phyloP scores from a whole-genome alignment of 2,797 vertebrate genomes.

The Cyprinodon diabolis region DNA sequence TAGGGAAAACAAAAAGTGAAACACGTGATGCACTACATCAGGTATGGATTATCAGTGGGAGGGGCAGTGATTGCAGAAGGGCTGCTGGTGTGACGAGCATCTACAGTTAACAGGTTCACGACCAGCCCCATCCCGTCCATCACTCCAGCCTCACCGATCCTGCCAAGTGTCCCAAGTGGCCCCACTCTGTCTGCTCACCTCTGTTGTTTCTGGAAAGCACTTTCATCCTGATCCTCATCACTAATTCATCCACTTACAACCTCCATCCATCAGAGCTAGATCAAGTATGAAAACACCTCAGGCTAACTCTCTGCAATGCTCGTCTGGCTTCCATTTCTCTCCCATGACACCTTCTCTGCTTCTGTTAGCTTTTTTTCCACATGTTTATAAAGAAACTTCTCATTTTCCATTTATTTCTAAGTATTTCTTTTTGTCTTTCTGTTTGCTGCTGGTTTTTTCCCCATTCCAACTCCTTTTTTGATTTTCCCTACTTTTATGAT shows the following conservation, averaged over 20 bases:
- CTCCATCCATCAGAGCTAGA: constrained; percentile 73
- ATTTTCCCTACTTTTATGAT: constrained; percentile 17
- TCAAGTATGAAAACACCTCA: constrained; percentile 76
- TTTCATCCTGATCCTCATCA: constrained; percentile 80
- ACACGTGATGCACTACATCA: neutral
- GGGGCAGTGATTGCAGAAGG: constrained; percentile 14
- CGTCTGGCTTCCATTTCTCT: constrained; percentile 35
- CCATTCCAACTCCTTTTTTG: neutral
- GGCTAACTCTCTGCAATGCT: constrained; percentile 54
- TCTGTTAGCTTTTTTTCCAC: constrained; percentile 18
- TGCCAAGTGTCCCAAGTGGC: constrained; percentile 41
- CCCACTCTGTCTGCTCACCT: constrained; percentile 41
- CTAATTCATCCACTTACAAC: constrained; percentile 79
- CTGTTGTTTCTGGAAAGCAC: constrained; percentile 72
- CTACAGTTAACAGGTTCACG: constrained; percentile 41
- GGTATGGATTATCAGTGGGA: constrained; percentile 15
- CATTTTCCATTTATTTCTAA: constrained; percentile 8
- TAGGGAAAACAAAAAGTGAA: neutral
- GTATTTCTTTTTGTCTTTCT: constrained; percentile 4
- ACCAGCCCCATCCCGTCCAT: constrained; percentile 34
- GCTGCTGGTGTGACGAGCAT: constrained; percentile 27
- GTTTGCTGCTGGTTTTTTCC: neutral
- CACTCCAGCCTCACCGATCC: constrained; percentile 25
- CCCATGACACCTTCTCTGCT: constrained; percentile 28
- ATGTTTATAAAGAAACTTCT: neutral